Evolutionary conservation across 2,888 invertebrate species (phyloP).

Genomic region (Melikaiella ostensackeni): DNA sequence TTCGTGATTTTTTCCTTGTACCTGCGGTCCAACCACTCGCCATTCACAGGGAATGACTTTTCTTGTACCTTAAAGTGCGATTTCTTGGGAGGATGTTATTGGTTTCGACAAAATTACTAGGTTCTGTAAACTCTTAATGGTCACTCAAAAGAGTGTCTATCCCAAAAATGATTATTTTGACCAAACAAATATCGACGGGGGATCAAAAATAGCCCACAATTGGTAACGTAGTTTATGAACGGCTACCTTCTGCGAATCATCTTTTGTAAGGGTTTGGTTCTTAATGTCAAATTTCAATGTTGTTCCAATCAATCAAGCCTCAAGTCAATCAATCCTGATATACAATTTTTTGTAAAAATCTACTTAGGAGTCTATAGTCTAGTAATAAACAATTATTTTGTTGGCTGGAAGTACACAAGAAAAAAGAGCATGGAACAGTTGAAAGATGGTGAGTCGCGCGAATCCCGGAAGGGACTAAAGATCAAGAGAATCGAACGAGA

Average conservation of each 20-base stretch:
- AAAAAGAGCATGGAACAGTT: conserved; percentile 9
- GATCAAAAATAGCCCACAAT: too few relatives aligned
- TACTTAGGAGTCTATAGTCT: too few relatives aligned
- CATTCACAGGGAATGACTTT: not conserved
- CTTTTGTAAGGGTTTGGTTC: too few relatives aligned
- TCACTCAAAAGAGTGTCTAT: not conserved
- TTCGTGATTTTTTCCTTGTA: conserved; percentile 7
- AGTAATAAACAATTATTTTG: too few relatives aligned
- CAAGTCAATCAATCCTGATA: too few relatives aligned
- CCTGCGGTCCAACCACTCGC: conserved; percentile 21
- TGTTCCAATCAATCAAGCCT: not conserved
- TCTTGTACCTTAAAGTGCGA: not conserved
- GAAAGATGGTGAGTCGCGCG: conserved; percentile 49
- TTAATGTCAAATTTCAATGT: too few relatives aligned
- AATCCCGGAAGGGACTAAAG: conserved; percentile 47
- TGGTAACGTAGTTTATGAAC: too few relatives aligned
- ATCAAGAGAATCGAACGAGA: conserved; percentile 43
- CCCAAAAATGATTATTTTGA: not conserved
- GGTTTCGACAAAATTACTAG: conserved; percentile 13
- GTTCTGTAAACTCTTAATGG: conserved; percentile 27
- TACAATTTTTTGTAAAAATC: too few relatives aligned
- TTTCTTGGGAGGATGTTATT: conserved; percentile 1
- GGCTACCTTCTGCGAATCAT: too few relatives aligned
- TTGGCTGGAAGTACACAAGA: not conserved
- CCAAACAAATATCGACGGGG: not conserved